Evolutionary conservation across 1,140 invertebrate genomes (phyloP).

Genomic region (Megalopta genalis): DNA sequence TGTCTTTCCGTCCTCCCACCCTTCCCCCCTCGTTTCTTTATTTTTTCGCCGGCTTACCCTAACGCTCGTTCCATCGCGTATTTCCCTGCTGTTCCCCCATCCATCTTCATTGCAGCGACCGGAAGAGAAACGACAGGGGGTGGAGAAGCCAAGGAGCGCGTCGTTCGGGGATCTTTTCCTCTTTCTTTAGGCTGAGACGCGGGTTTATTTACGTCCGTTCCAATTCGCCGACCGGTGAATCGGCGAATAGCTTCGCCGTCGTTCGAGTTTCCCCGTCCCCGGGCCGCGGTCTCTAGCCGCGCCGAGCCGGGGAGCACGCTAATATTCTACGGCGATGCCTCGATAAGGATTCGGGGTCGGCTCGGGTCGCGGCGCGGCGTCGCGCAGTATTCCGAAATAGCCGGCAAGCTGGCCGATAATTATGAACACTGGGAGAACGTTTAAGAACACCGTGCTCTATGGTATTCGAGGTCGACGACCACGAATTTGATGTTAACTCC

Average conservation of each 20-base stretch:
- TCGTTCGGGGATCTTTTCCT: slow-evolving; percentile 37
- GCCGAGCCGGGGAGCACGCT: neutral
- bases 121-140: slow-evolving; percentile 34
- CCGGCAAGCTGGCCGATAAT: no score
- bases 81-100: slow-evolving; percentile 62
- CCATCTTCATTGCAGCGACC: slow-evolving; percentile 66
- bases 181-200: slow-evolving; percentile 35
- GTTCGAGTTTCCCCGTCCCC: no score
- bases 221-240: slow-evolving; percentile 1
- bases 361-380: no score
- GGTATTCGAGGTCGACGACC: no score
- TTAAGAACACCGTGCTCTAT: no score
- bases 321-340: neutral
- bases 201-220: slow-evolving; percentile 50
- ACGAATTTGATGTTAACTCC: no score
- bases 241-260: no score
- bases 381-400: no score
- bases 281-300: no score
- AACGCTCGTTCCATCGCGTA: slow-evolving; percentile 18
- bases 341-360: neutral
- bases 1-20: slow-evolving; percentile 26
- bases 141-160: no score
- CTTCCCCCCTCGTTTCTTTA: neutral
- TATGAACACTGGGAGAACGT: no score
- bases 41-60: neutral